These are phyloP conservation scores for Drosophila anomelani DNA, from an alignment of 2,888 invertebrate species.

Conservation along the genomic window DNA sequence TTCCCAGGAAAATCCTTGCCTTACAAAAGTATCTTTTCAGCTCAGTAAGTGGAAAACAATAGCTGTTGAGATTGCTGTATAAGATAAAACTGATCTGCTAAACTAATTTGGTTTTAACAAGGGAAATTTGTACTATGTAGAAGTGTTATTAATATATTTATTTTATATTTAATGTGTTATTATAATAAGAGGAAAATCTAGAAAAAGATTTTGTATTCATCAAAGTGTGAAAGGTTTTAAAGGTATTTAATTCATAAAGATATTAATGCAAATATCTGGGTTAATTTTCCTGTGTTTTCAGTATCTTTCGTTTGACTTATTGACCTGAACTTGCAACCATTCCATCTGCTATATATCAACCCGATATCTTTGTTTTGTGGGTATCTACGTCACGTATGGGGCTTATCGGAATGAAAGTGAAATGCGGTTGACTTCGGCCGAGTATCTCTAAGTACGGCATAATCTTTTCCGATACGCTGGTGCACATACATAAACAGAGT, in stretches of 20 bases:
- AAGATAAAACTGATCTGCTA: constrained; percentile 3
- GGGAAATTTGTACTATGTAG: background rate
- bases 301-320: background rate
- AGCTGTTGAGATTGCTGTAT: background rate
- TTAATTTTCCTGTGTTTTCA: background rate
- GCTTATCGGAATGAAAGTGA: constrained; percentile 70
- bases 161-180: no score
- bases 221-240: no score
- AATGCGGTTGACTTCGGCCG: constrained; percentile 42
- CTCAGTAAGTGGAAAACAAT: constrained; percentile 5
- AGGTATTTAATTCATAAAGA: background rate
- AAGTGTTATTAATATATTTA: background rate
- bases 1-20: constrained; percentile 31
- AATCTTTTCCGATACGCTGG: constrained; percentile 47
- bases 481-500: constrained; percentile 14
- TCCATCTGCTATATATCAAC: background rate
- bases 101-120: constrained; percentile 7
- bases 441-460: constrained; percentile 36
- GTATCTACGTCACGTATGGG: constrained; percentile 63
- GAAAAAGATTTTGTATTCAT: no score
- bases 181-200: no score
- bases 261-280: background rate
- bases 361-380: constrained; percentile 10
- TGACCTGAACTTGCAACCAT: background rate
- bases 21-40: background rate